Percentiles rank a stretch among this genome's conserved stretches.
Evolutionary conservation across 2,888 invertebrate genomes (phyloP).

Genomic region (Zhuqinia jingwanae): DNA sequence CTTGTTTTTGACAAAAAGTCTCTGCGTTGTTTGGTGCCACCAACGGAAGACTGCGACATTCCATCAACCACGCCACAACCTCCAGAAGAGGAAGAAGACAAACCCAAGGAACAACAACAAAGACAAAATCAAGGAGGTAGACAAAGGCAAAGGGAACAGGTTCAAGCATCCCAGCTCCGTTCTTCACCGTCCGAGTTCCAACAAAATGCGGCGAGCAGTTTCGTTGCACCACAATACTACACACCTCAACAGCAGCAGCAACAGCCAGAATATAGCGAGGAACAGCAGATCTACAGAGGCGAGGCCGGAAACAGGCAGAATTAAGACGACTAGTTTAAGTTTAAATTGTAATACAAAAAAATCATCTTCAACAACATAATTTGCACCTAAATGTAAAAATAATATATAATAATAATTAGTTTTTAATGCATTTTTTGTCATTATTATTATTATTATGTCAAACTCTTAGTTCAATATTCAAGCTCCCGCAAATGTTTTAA

Average conservation of each 20-base stretch:
- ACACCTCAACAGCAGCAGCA: conserved; percentile 51
- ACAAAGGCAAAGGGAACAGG: conserved; percentile 69
- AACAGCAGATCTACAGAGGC: conserved; percentile 36
- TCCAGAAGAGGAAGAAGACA: conserved; percentile 81
- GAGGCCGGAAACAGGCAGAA: conserved; percentile 18
- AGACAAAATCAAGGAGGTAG: conserved; percentile 41
- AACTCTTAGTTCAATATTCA: too few relatives aligned
- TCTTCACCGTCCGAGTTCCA: conserved; percentile 76
- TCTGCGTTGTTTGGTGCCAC: conserved; percentile 92
- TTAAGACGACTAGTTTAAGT: conserved; percentile 23
- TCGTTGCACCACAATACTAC: conserved; percentile 62
- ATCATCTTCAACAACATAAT: too few relatives aligned
- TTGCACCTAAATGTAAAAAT: too few relatives aligned
- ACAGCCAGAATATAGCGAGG: conserved; percentile 63
- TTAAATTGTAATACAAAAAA: too few relatives aligned
- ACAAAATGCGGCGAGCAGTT: conserved; percentile 71
- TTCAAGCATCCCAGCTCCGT: conserved; percentile 65
- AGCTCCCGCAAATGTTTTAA: too few relatives aligned
- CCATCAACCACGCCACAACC: conserved; percentile 89
- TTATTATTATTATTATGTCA: too few relatives aligned
- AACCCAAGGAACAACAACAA: conserved; percentile 77
- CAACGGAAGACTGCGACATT: conserved; percentile 93
- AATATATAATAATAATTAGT: too few relatives aligned
- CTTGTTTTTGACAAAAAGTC: conserved; percentile 92
- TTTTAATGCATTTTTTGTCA: too few relatives aligned